These are phyloP conservation scores for Anhinga rufa DNA, from an alignment of 2,113 vertebrate species.

Conservation along the genomic window DNA sequence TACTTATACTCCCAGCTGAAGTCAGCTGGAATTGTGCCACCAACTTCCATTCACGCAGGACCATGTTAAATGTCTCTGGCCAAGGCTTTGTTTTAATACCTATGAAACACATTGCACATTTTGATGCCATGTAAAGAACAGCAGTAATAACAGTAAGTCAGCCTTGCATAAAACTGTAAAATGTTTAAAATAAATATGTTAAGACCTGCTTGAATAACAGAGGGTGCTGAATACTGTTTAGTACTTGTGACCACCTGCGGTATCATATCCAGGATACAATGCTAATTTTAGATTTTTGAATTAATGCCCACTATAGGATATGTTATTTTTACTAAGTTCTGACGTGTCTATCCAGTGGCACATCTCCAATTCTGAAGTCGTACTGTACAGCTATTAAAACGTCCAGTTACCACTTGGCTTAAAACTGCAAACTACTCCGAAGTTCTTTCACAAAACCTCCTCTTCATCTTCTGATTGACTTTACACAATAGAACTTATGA, in stretches of 20 bases:
- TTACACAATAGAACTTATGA: background rate
- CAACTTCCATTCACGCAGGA: background rate
- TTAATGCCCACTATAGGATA: background rate
- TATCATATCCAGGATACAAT: background rate
- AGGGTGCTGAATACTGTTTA: background rate
- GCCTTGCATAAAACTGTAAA: background rate
- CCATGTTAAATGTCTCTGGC: background rate
- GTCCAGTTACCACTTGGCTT: background rate
- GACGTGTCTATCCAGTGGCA: background rate
- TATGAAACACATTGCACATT: background rate
- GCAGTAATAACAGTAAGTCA: background rate
- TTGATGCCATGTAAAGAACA: background rate
- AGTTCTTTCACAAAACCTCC: background rate
- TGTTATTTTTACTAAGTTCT: constrained; percentile 27
- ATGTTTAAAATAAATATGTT: background rate
- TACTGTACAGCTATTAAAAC: background rate
- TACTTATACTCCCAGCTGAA: background rate
- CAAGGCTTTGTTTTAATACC: background rate
- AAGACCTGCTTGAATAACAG: background rate
- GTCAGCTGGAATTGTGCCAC: background rate
- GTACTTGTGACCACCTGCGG: background rate
- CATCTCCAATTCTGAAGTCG: background rate
- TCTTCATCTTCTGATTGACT: background rate
- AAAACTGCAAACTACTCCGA: background rate
- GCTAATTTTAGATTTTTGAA: constrained; percentile 57